Evolutionary conservation across 2,888 invertebrate species (phyloP).

Genomic region (Caradrina clavipalpis): DNA sequence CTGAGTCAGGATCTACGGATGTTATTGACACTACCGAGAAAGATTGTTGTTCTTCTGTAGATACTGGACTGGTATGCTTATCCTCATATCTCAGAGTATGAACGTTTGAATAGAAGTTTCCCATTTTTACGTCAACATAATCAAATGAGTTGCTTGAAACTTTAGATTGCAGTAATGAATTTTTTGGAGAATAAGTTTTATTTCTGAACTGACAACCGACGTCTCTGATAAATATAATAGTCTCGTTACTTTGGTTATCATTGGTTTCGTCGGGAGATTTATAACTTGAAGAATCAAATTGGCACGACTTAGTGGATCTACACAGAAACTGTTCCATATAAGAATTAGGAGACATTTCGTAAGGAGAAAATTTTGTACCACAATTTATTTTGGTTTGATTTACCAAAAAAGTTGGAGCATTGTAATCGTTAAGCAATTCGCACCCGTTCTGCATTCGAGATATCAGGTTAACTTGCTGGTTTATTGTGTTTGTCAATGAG

Average conservation of each 20-base stretch:
- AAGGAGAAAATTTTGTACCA: constrained; percentile 65
- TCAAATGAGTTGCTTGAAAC: constrained; percentile 76
- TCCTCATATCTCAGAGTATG: constrained; percentile 80
- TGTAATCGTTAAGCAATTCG: constrained; percentile 60
- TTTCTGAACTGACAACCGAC: constrained; percentile 85
- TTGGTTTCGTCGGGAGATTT: constrained; percentile 57
- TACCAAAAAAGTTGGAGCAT: constrained; percentile 60
- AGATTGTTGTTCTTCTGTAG: constrained; percentile 67
- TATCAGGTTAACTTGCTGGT: constrained; percentile 68
- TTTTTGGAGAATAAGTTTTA: constrained; percentile 68
- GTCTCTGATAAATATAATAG: constrained; percentile 83
- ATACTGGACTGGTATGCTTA: constrained; percentile 76
- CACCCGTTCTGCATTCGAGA: constrained; percentile 72
- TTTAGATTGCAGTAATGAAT: constrained; percentile 70
- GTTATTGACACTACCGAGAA: constrained; percentile 71
- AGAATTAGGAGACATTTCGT: constrained; percentile 60
- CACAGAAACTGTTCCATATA: constrained; percentile 51
- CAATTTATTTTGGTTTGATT: constrained; percentile 66
- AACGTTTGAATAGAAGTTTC: constrained; percentile 71
- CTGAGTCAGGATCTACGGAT: constrained; percentile 72
- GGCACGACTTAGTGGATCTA: constrained; percentile 81
- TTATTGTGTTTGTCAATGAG: constrained; percentile 65
- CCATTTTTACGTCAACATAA: constrained; percentile 68
- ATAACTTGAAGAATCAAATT: constrained; percentile 72
- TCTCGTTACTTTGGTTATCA: constrained; percentile 69